Evolutionary conservation across 2,113 vertebrate species (phyloP), one percentile per base, ranked within the genome.

Genomic region (Brienomyrus brachyistius): DNA sequence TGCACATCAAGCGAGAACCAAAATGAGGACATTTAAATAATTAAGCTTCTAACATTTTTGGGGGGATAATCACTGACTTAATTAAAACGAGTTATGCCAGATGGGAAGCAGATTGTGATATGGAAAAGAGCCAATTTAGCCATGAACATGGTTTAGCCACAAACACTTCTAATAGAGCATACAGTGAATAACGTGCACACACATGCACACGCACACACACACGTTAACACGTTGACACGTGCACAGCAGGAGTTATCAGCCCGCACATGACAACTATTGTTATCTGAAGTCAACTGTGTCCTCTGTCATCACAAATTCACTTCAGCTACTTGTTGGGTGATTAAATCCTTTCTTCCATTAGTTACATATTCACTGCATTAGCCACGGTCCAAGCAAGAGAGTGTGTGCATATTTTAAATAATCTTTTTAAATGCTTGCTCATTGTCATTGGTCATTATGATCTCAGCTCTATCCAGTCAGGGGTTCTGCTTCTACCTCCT

Each of bases 31-130:
- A 91, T 87, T 50, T 40, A 66, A 88, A 88, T 90, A 89, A 92
- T 92, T 83, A 91, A 88, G 88, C 56, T 62, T 89, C 88, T 52
- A 54, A 62, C 50, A 52, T 74, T 89, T 62, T 90, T 92, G 90
- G 88, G 74, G 11, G 74, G 87, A 91, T 90, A 90, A 90, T 91
- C 88, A 91, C 91, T 59, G 83, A 90, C 91, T 93, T 93, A 92
- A 93, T 93, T 93, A 92, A 93, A 93, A 90, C 86, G 91, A 93
- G 91, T 92, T 92, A 89, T 77, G 88, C 91, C 92, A 93, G 93
- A 93, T 93, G 93, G 93, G 91, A 91, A 92, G 89, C 93, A 93
- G 93, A 93, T 93, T 93, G 93, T 82, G 31, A 89, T 89, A 89
- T 92, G 92, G 91, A 93, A 90, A 91, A 90, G 88, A 92, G 92